Evolutionary conservation across 2,113 vertebrate genomes (phyloP).

Genomic region (Anguilla rostrata): DNA sequence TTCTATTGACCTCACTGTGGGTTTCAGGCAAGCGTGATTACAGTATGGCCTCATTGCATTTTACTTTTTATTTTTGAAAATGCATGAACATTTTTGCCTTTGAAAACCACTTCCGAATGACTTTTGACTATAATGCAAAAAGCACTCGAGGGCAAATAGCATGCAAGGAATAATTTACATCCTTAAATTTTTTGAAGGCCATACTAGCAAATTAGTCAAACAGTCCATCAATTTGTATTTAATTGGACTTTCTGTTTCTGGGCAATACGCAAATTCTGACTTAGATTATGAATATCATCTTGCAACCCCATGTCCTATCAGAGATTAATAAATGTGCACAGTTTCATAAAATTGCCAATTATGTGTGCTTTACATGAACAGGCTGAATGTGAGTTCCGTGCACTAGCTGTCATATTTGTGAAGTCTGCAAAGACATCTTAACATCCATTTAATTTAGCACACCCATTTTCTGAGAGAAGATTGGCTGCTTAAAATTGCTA

Average conservation of each 20-base stretch:
- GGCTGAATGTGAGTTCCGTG: neutral
- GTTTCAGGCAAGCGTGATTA: neutral
- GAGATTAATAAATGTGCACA: neutral
- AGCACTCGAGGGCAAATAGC: neutral
- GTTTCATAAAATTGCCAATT: neutral
- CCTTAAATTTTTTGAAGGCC: neutral
- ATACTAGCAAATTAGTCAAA: neutral
- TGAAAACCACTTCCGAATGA: constrained; percentile 5
- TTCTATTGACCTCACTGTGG: neutral
- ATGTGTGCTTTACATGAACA: neutral
- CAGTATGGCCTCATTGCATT: neutral
- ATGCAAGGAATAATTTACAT: constrained; percentile 1
- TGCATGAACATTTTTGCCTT: neutral
- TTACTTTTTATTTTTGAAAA: constrained; percentile 10
- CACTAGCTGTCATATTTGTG: constrained; percentile 4
- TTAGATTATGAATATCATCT: neutral
- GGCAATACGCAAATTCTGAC: neutral
- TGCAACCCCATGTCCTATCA: neutral
- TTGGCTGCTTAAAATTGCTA: constrained; percentile 49
- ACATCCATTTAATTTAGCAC: constrained; percentile 56
- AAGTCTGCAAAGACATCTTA: constrained; percentile 25
- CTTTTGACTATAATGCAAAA: neutral
- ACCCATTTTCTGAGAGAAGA: constrained; percentile 48
- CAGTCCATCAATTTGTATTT: constrained; percentile 13
- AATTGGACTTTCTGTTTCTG: constrained; percentile 1